Evolutionary conservation across 2,113 vertebrate species (phyloP).

Genomic region (Charadrius vociferus): DNA sequence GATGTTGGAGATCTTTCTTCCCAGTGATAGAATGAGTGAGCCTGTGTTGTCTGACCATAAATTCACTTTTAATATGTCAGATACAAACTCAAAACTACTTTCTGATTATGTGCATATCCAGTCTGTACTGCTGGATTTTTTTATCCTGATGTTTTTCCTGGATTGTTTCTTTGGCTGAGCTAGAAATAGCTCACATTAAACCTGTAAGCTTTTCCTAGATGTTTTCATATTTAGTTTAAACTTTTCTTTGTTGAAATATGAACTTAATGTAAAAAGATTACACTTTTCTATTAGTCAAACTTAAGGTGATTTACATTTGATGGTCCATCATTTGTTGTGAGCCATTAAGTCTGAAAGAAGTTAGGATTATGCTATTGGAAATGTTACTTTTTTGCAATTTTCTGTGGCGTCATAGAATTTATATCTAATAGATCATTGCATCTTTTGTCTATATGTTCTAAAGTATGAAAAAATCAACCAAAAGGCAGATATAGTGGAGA

Average conservation of each 20-base stretch:
- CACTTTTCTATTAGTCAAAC: not conserved
- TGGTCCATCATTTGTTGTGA: not conserved
- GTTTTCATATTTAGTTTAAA: not conserved
- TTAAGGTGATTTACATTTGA: not conserved
- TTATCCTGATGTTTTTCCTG: not conserved
- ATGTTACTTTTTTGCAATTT: not conserved
- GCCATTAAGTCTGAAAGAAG: not conserved
- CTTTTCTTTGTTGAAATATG: not conserved
- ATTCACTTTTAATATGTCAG: not conserved
- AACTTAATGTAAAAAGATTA: not conserved
- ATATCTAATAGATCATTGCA: not conserved
- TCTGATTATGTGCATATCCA: not conserved
- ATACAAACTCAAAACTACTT: not conserved
- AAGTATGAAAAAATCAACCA: not conserved
- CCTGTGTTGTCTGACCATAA: not conserved
- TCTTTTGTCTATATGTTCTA: not conserved
- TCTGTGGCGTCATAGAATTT: not conserved
- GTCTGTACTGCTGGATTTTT: not conserved
- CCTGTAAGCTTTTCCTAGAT: not conserved
- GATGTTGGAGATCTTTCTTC: not conserved
- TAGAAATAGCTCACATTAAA: not conserved
- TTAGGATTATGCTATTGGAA: not conserved
- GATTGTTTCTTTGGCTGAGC: not conserved
- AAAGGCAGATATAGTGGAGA: not conserved
- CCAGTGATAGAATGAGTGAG: not conserved